Evolutionary conservation across 2,888 invertebrate species (phyloP).

Genomic region (Chrysolina haemoptera): DNA sequence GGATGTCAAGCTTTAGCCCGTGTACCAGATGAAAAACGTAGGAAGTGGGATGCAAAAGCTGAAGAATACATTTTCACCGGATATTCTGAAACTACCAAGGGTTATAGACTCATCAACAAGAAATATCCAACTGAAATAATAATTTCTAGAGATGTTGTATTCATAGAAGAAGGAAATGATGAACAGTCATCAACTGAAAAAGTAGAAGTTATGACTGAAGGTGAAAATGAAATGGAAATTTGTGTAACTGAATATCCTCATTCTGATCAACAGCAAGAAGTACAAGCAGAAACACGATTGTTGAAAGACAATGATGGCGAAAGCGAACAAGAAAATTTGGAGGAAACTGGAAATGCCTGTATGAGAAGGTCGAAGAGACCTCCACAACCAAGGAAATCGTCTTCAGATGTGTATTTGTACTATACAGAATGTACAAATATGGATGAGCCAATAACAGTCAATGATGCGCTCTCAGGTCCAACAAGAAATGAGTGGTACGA

Average conservation of each 20-base stretch:
- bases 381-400: not conserved
- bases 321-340: not conserved
- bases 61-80: not conserved
- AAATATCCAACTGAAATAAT: not conserved
- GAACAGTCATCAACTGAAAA: not conserved
- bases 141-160: not conserved
- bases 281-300: not conserved
- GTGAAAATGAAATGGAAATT: not conserved
- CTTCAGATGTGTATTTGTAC: not conserved
- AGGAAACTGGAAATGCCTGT: not conserved
- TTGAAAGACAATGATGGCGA: not conserved
- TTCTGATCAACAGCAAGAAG: not conserved
- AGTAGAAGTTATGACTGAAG: not conserved
- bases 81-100: not conserved
- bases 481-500: conserved; percentile 13
- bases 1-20: not conserved
- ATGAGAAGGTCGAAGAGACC: not conserved
- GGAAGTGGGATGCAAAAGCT: not conserved
- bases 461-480: conserved; percentile 7
- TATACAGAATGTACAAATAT: not conserved
- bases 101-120: not conserved
- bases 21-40: not conserved
- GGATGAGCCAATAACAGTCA: not conserved
- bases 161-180: not conserved
- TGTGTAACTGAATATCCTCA: not conserved